These are phyloP conservation scores for Samia ricini DNA, from an alignment of 1,140 invertebrate species.

Conservation along the genomic window DNA sequence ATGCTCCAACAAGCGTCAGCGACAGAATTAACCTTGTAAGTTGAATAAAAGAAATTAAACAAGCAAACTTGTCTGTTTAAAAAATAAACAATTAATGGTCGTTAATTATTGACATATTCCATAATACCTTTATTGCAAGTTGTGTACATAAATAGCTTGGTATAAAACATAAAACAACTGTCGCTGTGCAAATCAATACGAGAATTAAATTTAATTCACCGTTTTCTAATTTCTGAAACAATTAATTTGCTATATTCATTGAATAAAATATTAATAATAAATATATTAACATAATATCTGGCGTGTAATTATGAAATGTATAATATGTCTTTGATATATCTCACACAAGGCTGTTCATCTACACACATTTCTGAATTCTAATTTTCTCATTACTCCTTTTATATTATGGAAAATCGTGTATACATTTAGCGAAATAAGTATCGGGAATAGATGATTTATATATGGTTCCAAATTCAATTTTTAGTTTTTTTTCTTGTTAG, in stretches of 20 bases:
- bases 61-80: not conserved
- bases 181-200: conserved; percentile 35
- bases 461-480: no score
- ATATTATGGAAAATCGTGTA: no score
- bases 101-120: not conserved
- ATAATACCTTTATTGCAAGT: conserved; percentile 47
- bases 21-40: conserved; percentile 41
- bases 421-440: no score
- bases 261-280: no score
- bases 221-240: conserved; percentile 43
- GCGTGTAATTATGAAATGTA: no score
- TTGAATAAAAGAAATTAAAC: conserved; percentile 8
- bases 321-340: no score
- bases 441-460: no score
- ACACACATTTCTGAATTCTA: no score
- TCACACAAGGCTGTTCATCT: no score
- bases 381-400: no score
- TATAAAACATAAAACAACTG: conserved; percentile 38
- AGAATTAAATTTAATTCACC: conserved; percentile 46
- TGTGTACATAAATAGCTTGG: conserved; percentile 49
- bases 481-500: no score
- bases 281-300: no score
- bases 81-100: conserved; percentile 3
- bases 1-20: conserved; percentile 47
- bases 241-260: not conserved